Base-by-base conservation (phyloP, 2,113 vertebrate genomes). In the Monopterus albus region DNA sequence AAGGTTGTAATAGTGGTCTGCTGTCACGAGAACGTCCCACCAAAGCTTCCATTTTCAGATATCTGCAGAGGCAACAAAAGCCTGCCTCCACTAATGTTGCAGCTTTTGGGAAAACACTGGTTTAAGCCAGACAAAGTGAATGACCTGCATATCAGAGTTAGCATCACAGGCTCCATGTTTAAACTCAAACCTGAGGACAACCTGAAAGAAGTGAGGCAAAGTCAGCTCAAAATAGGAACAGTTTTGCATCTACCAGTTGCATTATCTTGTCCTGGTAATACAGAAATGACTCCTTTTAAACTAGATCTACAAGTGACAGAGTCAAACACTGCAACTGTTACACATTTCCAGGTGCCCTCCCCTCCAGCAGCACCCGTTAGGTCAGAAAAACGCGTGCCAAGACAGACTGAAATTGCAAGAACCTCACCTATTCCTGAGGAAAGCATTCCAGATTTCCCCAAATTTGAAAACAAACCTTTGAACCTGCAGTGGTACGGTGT, bases 81-180 rank as follows among this genome's bases (percentile, higher is more conserved):
- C 26, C 80, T 93, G 53, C 95, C 97, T 23, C 95, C 96, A 0
- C 93, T 98, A 50, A 94, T 98, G 49, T 94, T 99, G 91, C 95
- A 98, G 29, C 93, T 98, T 31, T 99, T 97, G 96, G 95, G 95
- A n/a, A 97, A 95, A 52, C 94, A 96, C 67, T 89, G 88, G 0
- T 95, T 97, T 76, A 86, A 88, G 20, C 93, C 94, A 59, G 89
- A 94, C 43, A 93, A 91, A 25, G 89, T 93, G 0, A 92, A 93
- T 66, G 92, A 98, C 87, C 77, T 98, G 79, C 88, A 79, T 10
- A 85, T 99, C 84, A 88, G 61, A 58, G 82, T 95, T 35, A 58
- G 76, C 51, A 90, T 95, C 15, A 88, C 78, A 40, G 94, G 92
- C 45, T 88, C 95, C 9, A 80, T 90, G 72, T 98, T 96, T 91